Percentiles rank a stretch among this genome's conserved stretches.
phyloP scores from a whole-genome alignment of 2,113 vertebrate genomes.

The Callospermophilus lateralis region DNA sequence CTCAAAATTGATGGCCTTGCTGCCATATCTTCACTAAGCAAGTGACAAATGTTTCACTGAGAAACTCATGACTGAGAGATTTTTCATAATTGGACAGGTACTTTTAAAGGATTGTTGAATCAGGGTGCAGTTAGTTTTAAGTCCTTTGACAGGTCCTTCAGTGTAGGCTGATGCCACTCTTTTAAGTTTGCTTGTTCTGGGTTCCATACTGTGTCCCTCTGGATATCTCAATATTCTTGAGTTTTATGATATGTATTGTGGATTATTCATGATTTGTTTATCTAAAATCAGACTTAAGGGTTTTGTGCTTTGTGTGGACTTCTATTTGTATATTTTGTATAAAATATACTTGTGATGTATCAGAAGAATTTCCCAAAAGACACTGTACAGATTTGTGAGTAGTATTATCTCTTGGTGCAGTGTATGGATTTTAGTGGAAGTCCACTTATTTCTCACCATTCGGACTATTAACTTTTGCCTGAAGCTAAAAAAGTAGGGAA shows the following conservation, averaged over 20 bases:
- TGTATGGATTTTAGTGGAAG: background rate
- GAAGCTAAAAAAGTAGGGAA: background rate
- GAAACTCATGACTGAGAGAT: slow-evolving; percentile 4
- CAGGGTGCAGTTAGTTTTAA: background rate
- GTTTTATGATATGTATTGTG: background rate
- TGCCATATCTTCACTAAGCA: background rate
- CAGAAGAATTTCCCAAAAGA: slow-evolving; percentile 44
- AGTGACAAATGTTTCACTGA: background rate
- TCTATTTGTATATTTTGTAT: background rate
- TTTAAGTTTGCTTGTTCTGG: background rate
- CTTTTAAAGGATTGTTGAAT: background rate
- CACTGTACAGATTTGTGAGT: background rate
- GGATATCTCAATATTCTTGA: background rate
- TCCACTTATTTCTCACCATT: background rate
- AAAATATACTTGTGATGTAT: background rate
- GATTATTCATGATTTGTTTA: background rate
- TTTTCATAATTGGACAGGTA: background rate
- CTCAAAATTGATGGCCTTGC: background rate
- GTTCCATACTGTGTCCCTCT: background rate
- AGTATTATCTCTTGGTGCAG: background rate
- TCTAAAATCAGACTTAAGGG: background rate
- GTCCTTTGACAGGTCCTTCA: background rate
- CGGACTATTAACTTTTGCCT: slow-evolving; percentile 14
- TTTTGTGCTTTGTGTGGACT: slow-evolving; percentile 24
- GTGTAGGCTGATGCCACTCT: background rate